Evolutionary conservation across 2,888 invertebrate genomes (phyloP), one percentile per base, ranked within the genome.

Genomic region (Epirrhoe alternata): DNA sequence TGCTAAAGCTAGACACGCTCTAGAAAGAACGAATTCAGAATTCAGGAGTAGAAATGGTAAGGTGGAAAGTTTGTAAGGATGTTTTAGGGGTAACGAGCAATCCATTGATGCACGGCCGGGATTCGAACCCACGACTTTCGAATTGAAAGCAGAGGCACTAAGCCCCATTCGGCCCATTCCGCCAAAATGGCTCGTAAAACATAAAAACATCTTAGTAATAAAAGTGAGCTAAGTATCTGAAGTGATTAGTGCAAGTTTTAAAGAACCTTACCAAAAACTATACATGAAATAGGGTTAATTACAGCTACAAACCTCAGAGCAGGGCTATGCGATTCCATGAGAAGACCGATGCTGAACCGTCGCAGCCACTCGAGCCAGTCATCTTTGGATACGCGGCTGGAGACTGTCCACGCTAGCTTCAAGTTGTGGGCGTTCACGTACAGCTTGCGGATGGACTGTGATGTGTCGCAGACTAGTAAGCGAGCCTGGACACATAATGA

Each of bases 281-380:
- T 3, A 24, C 3, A 24, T 24, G 24, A 12, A 42, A 4, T 12
- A 5, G 12, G 12, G 12, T 10, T 42, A 42, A 38, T 8, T 12
- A 2, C 38, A 42, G 12, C 7, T 10, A 31, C 49, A 42, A 73
- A 94, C 94, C 95, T 94, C 30, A 99, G 90, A 0, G 99, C 98
- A 6, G 99, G 98, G 38, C 98, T 98, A 1, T 99, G 98, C 0
- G 99, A 99, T 83, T 99, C 98, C 74, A 98, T 98, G 7, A 99
- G 94, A 35, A 99, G 93, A 59, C 98, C 99, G 71, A 98, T 97
- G 68, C 98, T 98, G 66, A 99, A 94, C 51, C 98, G 95, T 51
- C 98, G 94, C 58, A 99, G 89, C 99, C 99, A 99, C 86, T 99
- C 99, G 54, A 99, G 94, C 99, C 99, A 99, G 88, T 99, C 99